Evolutionary conservation across 35 echinoderm and acorn worm genomes (phyloP).

Genomic region (Apostichopus parvimensis): DNA sequence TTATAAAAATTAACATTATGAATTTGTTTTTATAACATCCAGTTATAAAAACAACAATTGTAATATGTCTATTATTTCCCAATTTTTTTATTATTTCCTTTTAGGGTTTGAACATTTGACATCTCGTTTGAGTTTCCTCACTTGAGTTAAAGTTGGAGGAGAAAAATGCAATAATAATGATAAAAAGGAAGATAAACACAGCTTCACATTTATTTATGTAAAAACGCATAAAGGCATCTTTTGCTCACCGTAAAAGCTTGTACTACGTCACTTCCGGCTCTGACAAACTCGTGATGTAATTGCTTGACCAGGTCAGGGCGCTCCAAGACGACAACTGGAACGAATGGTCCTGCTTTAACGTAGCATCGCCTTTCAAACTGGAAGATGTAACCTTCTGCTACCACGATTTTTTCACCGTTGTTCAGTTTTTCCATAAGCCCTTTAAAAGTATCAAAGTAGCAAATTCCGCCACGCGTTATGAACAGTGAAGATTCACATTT

Average conservation of each 20-base stretch:
- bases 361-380: slow-evolving; percentile 80
- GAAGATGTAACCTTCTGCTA: slow-evolving; percentile 79
- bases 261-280: slow-evolving; percentile 88
- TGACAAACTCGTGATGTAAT: slow-evolving; percentile 70
- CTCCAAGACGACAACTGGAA: slow-evolving; percentile 79
- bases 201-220: too few species aligned
- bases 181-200: too few species aligned
- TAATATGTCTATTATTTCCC: too few species aligned
- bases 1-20: background rate
- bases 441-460: background rate
- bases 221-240: background rate
- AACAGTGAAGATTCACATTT: too few species aligned
- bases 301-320: slow-evolving; percentile 74
- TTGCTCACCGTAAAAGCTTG: slow-evolving; percentile 73
- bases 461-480: too few species aligned
- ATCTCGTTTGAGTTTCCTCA: too few species aligned
- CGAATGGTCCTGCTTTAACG: slow-evolving; percentile 75
- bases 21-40: background rate
- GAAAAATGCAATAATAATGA: too few species aligned
- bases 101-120: too few species aligned
- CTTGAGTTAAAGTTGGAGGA: too few species aligned
- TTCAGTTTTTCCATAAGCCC: slow-evolving; percentile 71
- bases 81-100: too few species aligned
- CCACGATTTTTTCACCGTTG: slow-evolving; percentile 64
- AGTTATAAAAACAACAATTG: too few species aligned